Percentiles rank a stretch among this genome's conserved stretches.
Evolutionary conservation across 2,888 invertebrate genomes (phyloP).

Genomic region (Drosophila siamana): DNA sequence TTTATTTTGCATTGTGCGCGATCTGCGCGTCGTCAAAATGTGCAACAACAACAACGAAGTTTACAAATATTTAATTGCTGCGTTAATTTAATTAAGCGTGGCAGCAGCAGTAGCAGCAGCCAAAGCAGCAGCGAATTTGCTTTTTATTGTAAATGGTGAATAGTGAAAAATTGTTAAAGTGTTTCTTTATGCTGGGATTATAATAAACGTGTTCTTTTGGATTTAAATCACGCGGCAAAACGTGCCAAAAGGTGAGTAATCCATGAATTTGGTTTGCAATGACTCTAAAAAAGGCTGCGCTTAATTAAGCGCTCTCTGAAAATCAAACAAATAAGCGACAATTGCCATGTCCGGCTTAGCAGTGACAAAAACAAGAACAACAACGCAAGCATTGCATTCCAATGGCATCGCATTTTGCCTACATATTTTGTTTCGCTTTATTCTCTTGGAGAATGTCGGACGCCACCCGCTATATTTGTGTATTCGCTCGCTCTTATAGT

Average conservation of each 20-base stretch:
- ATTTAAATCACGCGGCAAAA: slow-evolving; percentile 46
- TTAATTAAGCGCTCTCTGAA: slow-evolving; percentile 42
- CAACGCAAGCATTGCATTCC: slow-evolving; percentile 49
- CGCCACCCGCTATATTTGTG: slow-evolving; percentile 34
- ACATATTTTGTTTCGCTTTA: slow-evolving; percentile 36
- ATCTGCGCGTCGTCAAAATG: slow-evolving; percentile 53
- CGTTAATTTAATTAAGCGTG: slow-evolving; percentile 67
- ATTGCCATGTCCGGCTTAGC: slow-evolving; percentile 74
- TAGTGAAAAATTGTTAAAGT: slow-evolving; percentile 22
- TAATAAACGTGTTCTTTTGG: slow-evolving; percentile 44
- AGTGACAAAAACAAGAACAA: slow-evolving; percentile 32
- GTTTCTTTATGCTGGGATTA: slow-evolving; percentile 37
- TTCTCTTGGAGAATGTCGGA: slow-evolving; percentile 31
- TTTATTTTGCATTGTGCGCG: slow-evolving; percentile 22
- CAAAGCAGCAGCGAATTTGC: slow-evolving; percentile 28
- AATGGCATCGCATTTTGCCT: slow-evolving; percentile 57
- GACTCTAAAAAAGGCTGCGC: slow-evolving; percentile 6
- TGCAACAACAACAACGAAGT: slow-evolving; percentile 46
- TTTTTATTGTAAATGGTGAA: slow-evolving; percentile 12
- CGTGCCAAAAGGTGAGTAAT: slow-evolving; percentile 52
- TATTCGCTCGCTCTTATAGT: slow-evolving; percentile 25
- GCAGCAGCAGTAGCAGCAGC: slow-evolving; percentile 30
- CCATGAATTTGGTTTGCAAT: slow-evolving; percentile 9
- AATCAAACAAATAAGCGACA: slow-evolving; percentile 45
- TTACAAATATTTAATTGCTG: slow-evolving; percentile 54